These are phyloP conservation scores for Melanotaenia pygmaea DNA, from an alignment of 2,797 vertebrate species.

Conservation along the genomic window DNA sequence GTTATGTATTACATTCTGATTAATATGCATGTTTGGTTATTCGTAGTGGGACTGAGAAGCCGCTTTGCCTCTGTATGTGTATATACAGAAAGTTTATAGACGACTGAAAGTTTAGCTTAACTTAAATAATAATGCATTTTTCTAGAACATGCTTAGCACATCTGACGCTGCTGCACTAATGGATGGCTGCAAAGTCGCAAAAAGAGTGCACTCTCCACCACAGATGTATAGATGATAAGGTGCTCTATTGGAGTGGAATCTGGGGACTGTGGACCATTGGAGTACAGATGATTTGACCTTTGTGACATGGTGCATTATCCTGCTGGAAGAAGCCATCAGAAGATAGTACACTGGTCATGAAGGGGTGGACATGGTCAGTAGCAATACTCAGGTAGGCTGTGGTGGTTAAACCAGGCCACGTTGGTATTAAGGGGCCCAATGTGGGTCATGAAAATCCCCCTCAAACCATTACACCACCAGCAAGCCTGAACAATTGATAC, in stretches of 20 bases:
- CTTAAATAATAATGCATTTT: too few species aligned
- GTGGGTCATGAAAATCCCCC: too few species aligned
- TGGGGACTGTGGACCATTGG: too few species aligned
- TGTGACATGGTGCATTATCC: neutral
- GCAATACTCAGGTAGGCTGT: too few species aligned
- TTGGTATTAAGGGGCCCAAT: too few species aligned
- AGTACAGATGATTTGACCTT: neutral
- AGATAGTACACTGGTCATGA: slow-evolving; percentile 11
- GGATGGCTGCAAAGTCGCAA: neutral
- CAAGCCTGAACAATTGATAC: too few species aligned
- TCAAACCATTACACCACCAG: too few species aligned
- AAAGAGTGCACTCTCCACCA: neutral
- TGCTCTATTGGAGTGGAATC: too few species aligned
- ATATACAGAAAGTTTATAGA: neutral
- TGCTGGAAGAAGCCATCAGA: slow-evolving; percentile 61
- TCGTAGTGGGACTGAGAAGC: slow-evolving; percentile 12
- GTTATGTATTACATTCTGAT: slow-evolving; percentile 17
- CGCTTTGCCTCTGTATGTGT: neutral
- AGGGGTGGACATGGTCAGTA: too few species aligned
- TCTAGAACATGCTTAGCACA: too few species aligned
- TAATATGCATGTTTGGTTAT: slow-evolving; percentile 20
- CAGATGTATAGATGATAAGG: neutral
- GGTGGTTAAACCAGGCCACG: too few species aligned
- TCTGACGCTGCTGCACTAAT: neutral
- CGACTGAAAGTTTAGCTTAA: neutral